Percentiles rank a stretch among this genome's conserved stretches.
These are phyloP conservation scores for Netelia melanura DNA, from an alignment of 2,888 invertebrate species.

Conservation along the genomic window DNA sequence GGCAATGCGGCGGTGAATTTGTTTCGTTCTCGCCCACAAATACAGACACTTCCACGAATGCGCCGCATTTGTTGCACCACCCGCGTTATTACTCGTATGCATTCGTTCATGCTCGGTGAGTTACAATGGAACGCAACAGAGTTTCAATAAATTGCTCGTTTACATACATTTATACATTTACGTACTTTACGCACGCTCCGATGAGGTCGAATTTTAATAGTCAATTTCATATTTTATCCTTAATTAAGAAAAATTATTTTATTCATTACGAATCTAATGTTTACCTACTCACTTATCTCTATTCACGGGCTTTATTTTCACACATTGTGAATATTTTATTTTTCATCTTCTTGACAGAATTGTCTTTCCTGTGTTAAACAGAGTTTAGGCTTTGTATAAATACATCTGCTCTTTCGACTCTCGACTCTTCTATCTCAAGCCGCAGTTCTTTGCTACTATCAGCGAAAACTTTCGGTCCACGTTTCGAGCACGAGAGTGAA, in stretches of 20 bases:
- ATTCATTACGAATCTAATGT: background rate
- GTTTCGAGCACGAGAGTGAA: slow-evolving; percentile 11
- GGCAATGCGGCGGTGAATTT: background rate
- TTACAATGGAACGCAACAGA: slow-evolving; percentile 37
- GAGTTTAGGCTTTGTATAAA: slow-evolving; percentile 47
- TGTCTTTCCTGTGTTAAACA: background rate
- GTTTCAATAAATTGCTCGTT: slow-evolving; percentile 56
- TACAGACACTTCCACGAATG: slow-evolving; percentile 22
- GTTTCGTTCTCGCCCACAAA: slow-evolving; percentile 24
- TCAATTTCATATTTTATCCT: background rate
- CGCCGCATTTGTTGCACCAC: slow-evolving; percentile 4
- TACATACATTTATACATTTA: slow-evolving; percentile 14
- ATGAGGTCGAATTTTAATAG: slow-evolving; percentile 10
- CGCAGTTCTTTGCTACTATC: slow-evolving; percentile 19
- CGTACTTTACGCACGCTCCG: background rate
- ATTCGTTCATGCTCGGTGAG: slow-evolving; percentile 46
- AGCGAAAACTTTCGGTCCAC: slow-evolving; percentile 53
- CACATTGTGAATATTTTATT: slow-evolving; percentile 3
- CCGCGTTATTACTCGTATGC: slow-evolving; percentile 32
- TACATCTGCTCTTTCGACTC: slow-evolving; percentile 46
- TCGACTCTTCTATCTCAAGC: slow-evolving; percentile 41
- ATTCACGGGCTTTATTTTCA: too few relatives aligned
- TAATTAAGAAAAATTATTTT: too few relatives aligned
- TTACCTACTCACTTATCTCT: slow-evolving; percentile 1
- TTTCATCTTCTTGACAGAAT: background rate